Conservation (phyloP, 2,797 vertebrate species). For the Yasuhikotakia modesta region DNA sequence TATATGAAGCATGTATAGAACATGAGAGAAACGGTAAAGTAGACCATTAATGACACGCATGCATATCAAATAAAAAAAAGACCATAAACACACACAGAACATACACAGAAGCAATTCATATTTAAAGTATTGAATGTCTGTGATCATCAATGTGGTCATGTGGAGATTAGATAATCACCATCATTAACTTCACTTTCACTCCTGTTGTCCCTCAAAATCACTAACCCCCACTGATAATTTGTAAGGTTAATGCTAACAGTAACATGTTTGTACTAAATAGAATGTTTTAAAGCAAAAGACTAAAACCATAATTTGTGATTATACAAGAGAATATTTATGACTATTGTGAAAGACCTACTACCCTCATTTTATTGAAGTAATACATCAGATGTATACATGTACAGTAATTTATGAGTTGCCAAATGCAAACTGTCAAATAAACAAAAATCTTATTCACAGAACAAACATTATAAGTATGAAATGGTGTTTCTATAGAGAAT, state of each 20-base stretch:
- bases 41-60: background rate
- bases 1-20: background rate
- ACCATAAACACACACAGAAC: background rate
- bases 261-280: background rate
- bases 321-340: background rate
- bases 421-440: too few relatives aligned
- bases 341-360: background rate
- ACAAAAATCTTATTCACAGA: too few relatives aligned
- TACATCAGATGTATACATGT: background rate
- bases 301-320: background rate
- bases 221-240: slow-evolving; percentile 14
- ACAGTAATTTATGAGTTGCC: too few relatives aligned
- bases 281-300: background rate
- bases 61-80: background rate
- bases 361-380: background rate
- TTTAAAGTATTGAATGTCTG: background rate
- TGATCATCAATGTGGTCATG: background rate
- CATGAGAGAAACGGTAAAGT: background rate
- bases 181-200: slow-evolving; percentile 11
- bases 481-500: too few relatives aligned
- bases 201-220: slow-evolving; percentile 3
- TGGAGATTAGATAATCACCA: slow-evolving; percentile 10
- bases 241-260: slow-evolving; percentile 13
- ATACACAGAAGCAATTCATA: slow-evolving; percentile 1
- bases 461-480: too few relatives aligned